Evolutionary conservation across 2,113 vertebrate genomes (phyloP), one percentile per base, ranked within the genome.

Genomic region (Climacteris rufus): DNA sequence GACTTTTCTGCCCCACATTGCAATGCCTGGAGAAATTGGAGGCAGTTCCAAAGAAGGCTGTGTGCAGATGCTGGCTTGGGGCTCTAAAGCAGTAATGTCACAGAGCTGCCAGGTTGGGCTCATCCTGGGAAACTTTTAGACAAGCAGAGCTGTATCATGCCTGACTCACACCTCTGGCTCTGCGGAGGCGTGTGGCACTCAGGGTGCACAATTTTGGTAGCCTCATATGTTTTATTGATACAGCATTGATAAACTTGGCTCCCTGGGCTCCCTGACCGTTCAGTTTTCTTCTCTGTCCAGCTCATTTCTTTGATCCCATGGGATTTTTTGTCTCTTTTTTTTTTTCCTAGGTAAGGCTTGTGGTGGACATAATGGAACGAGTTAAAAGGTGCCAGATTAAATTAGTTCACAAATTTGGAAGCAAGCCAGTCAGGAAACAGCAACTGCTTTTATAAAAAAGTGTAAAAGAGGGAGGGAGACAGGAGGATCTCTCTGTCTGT

Each of bases 121-220:
- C 19, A 2, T 9, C 5, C 1, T 0, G 10, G 47, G 59, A 15
- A 74, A 37, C 19, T 5, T 31, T n/a, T n/a, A n/a, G n/a, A n/a
- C n/a, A n/a, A n/a, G 21, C 25, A 30, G 49, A 40, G 10, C 13
- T 4, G 1, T 25, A 1, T 28, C 11, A 2, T n/a, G 49, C 84
- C 54, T 7, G 35, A 20, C 17, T 87, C 68, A n/a, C 63, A 30
- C 15, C 50, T 71, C n/a, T 22, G 40, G 5, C 11, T 72, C 68
- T 7, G 4, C 0, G 1, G 75, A 52, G 68, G 44, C 0, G 0
- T 0, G 0, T 7, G 37, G 40, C 1, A 2, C 23, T 5, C 8
- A 2, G 6, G 8, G 2, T 10, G 16, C 12, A 1, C 2, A 15
- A 2, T 18, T 87, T 89, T 42, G 57, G 65, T 15, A 64, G 27